Evolutionary conservation across 2,888 invertebrate species (phyloP).

Genomic region (Balanococcus diminutus): DNA sequence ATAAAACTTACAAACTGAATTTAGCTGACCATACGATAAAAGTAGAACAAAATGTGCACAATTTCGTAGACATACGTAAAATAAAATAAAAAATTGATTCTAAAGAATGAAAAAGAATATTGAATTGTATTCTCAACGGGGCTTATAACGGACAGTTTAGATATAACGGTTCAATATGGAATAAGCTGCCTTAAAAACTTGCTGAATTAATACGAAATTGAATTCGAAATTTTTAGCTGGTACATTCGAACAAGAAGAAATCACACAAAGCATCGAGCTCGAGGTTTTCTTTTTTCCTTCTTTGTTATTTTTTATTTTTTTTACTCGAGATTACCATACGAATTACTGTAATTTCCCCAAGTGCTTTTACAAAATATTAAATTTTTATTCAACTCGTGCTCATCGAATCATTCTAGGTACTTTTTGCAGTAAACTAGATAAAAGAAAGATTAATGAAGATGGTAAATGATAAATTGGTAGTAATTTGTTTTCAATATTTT

Average conservation of each 20-base stretch:
- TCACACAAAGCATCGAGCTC: neutral
- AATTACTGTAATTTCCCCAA: neutral
- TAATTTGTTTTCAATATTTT: neutral
- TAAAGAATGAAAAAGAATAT: neutral
- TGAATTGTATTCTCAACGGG: slow-evolving; percentile 27
- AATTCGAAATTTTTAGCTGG: slow-evolving; percentile 26
- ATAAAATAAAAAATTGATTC: slow-evolving; percentile 20
- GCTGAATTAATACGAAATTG: slow-evolving; percentile 34
- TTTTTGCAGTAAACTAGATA: neutral
- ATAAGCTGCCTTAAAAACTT: slow-evolving; percentile 21
- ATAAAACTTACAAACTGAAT: slow-evolving; percentile 4
- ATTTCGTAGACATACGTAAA: slow-evolving; percentile 1
- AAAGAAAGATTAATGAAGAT: slow-evolving; percentile 35
- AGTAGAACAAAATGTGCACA: neutral
- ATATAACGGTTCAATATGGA: slow-evolving; percentile 38
- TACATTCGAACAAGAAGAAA: slow-evolving; percentile 5
- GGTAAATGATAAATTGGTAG: slow-evolving; percentile 29
- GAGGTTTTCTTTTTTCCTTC: neutral
- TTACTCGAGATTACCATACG: neutral
- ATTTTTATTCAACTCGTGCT: neutral
- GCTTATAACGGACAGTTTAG: slow-evolving; percentile 39
- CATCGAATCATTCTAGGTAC: slow-evolving; percentile 37
- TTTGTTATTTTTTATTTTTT: neutral
- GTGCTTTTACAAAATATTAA: slow-evolving; percentile 39
- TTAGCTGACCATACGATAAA: slow-evolving; percentile 20